phyloP scores from a whole-genome alignment of 2,888 invertebrate species.

The Leucophenga montana region DNA sequence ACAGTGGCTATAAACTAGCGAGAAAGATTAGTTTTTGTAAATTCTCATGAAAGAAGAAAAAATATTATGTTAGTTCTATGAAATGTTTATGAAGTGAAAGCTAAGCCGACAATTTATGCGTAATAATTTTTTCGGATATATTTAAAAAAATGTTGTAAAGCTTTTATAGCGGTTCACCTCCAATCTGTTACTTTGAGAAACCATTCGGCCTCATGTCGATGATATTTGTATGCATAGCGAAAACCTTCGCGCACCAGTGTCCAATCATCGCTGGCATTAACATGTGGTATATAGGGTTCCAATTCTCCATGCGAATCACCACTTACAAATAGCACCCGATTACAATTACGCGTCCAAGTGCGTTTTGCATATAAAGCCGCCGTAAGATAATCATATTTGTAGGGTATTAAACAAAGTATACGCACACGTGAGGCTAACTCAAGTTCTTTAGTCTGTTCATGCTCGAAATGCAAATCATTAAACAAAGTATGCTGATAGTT shows the following conservation, averaged over 20 bases:
- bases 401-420: conserved; percentile 88
- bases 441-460: too few species aligned
- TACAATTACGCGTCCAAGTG: conserved; percentile 94
- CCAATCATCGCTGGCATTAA: conserved; percentile 93
- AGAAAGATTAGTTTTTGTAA: background rate
- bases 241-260: conserved; percentile 94
- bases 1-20: too few species aligned
- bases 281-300: conserved; percentile 85
- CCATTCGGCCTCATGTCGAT: conserved; percentile 90
- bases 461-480: background rate
- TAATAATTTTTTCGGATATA: background rate
- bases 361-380: conserved; percentile 90
- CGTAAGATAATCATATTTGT: conserved; percentile 77
- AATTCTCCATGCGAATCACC: conserved; percentile 80
- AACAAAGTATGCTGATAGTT: background rate
- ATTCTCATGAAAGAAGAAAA: conserved; percentile 42
- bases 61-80: background rate
- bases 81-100: conserved; percentile 24
- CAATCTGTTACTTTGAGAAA: conserved; percentile 97
- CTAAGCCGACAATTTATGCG: conserved; percentile 10
- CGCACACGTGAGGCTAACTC: conserved; percentile 76
- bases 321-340: conserved; percentile 88
- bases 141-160: too few species aligned
- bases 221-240: conserved; percentile 85
- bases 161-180: conserved; percentile 77